These are phyloP conservation scores for Agapostemon virescens DNA, from an alignment of 2,888 invertebrate species.

Conservation along the genomic window DNA sequence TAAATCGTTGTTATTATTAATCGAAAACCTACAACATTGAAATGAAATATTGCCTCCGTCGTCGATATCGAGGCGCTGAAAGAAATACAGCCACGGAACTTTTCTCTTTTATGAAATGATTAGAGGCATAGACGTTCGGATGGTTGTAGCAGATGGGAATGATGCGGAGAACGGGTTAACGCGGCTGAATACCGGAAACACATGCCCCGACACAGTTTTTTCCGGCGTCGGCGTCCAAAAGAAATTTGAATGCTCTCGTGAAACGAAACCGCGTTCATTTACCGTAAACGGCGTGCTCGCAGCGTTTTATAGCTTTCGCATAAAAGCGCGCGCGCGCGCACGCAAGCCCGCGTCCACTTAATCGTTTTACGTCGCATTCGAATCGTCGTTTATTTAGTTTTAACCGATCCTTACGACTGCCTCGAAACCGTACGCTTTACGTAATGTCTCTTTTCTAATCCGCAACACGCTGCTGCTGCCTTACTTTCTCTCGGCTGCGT, in stretches of 20 bases:
- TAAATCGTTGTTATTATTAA: too few relatives aligned
- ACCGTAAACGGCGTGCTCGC: slow-evolving; percentile 39
- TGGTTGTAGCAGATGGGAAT: background rate
- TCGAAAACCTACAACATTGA: too few relatives aligned
- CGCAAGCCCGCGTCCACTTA: background rate
- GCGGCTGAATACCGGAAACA: slow-evolving; percentile 21
- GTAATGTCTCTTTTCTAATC: background rate
- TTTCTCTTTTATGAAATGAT: background rate
- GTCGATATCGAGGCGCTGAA: too few relatives aligned
- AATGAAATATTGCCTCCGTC: too few relatives aligned
- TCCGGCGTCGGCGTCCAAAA: slow-evolving; percentile 12
- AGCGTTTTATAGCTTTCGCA: slow-evolving; percentile 17
- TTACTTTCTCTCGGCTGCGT: background rate
- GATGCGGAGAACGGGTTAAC: slow-evolving; percentile 2
- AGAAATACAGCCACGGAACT: background rate
- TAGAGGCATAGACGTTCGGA: background rate
- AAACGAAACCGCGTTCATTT: slow-evolving; percentile 42
- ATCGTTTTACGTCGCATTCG: slow-evolving; percentile 13
- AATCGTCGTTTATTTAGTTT: background rate
- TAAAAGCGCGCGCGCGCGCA: background rate
- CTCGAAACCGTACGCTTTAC: background rate
- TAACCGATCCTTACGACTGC: background rate
- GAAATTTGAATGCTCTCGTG: slow-evolving; percentile 20
- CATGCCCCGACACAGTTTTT: slow-evolving; percentile 19
- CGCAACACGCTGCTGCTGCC: background rate